Base-by-base conservation (phyloP, 2,797 vertebrate species). In the Molothrus ater region DNA sequence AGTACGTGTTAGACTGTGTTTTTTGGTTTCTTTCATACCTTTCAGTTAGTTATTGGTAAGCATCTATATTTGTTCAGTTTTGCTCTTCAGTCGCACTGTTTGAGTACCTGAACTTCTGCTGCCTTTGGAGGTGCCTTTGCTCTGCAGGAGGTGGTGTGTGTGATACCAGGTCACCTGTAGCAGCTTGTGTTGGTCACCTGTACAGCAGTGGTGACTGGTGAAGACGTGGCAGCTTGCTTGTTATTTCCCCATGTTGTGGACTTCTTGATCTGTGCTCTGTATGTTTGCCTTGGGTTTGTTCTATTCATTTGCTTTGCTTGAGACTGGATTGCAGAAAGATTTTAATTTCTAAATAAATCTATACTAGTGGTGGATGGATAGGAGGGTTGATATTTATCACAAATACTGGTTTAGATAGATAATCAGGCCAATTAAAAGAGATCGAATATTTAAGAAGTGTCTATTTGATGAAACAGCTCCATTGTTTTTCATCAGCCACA, bases 401-500 rank as follows among this genome's bases (percentile, higher is more conserved):
- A 94, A 83, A 56, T 81, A 83, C n/a, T 96, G 75, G 43, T 95
- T 96, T 94, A 94, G 82, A 87, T 92, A 96, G 91, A 84, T 93
- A 92, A 95, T 97, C 92, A 61, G 71, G 83, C 70, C 83, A 93
- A 92, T 97, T 93, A 96, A 94, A 95, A 74, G 84, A 73, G 88
- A 87, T 87, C 71, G 91, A 87, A 69, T 95, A 76, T 94, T 88
- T 72, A 91, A 96, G 94, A 73, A 75, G 47, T 34, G 14, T 92
- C 80, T 97, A 40, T 97, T 96, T 93, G 95, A 95, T 93, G 96
- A 96, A 97, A 96, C 79, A 84, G 76, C 76, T 92, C 92, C 86
- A 96, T 94, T 96, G 96, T 97, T 97, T 95, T 88, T 96, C 94
- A 93, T 91, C 90, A 97, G 78, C 90, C 95, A 89, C 92, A 97